These are phyloP conservation scores for Streptopelia turtur DNA, from an alignment of 2,797 vertebrate genomes.

Conservation along the genomic window DNA sequence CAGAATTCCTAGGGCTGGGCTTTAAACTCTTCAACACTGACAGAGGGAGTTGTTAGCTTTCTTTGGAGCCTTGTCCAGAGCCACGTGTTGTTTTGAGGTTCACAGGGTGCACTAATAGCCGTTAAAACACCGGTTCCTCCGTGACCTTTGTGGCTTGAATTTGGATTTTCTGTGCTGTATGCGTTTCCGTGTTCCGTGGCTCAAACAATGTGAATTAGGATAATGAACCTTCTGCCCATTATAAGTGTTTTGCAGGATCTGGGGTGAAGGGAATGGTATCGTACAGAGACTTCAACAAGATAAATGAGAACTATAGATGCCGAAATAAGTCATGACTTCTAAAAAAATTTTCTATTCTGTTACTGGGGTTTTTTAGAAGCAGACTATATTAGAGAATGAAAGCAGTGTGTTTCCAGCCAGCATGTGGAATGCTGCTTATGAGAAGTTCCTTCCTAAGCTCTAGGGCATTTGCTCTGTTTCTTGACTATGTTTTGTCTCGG, in stretches of 20 bases:
- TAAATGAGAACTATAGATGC: background rate
- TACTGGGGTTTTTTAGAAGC: background rate
- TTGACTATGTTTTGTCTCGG: background rate
- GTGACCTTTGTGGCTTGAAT: background rate
- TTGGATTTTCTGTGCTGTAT: background rate
- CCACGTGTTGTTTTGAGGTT: background rate
- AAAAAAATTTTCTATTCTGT: background rate
- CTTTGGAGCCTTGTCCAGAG: background rate
- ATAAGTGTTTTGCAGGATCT: background rate
- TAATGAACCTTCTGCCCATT: background rate
- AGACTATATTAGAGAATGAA: background rate
- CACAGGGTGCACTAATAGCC: background rate
- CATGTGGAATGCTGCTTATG: background rate
- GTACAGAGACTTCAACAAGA: background rate
- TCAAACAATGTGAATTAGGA: background rate
- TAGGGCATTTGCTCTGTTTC: background rate
- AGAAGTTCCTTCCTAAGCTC: background rate
- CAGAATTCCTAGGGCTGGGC: background rate
- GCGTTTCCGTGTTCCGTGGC: background rate
- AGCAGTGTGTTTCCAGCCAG: background rate
- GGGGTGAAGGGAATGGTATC: background rate
- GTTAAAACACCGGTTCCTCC: background rate
- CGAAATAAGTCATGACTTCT: background rate
- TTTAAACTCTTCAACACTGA: background rate
- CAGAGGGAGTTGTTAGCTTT: background rate